Percentiles rank a stretch among this genome's conserved stretches.
Evolutionary conservation across 2,888 invertebrate species (phyloP).

Genomic region (Helicoverpa assulta): DNA sequence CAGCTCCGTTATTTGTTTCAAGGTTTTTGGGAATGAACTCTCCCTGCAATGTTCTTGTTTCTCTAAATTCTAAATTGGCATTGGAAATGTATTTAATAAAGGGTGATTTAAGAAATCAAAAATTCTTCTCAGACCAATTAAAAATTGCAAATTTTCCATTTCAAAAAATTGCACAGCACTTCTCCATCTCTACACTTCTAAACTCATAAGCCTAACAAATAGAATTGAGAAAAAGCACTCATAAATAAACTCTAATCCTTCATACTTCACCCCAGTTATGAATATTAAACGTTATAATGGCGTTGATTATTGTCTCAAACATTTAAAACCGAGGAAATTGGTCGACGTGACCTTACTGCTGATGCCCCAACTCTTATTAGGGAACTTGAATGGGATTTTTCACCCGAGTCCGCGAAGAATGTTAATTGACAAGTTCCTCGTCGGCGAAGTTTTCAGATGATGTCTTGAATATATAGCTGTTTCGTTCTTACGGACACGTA

Average conservation of each 20-base stretch:
- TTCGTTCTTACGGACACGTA: constrained; percentile 3
- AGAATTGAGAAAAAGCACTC: constrained; percentile 46
- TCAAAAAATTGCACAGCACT: not conserved
- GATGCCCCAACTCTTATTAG: constrained; percentile 72
- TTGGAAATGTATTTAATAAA: too few relatives aligned
- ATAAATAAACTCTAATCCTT: constrained; percentile 59
- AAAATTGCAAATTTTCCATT: not conserved
- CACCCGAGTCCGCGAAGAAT: constrained; percentile 56
- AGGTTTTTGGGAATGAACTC: constrained; percentile 8
- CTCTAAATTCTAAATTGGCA: too few relatives aligned
- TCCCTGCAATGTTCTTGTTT: not conserved
- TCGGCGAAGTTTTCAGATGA: constrained; percentile 2
- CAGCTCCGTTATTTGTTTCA: constrained; percentile 28
- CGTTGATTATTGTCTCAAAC: constrained; percentile 82
- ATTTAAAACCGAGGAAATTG: constrained; percentile 81
- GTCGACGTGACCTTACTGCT: constrained; percentile 76
- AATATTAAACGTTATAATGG: constrained; percentile 77
- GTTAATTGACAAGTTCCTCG: constrained; percentile 48
- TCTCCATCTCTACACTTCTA: constrained; percentile 3
- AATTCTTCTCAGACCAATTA: not conserved
- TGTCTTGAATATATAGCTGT: constrained; percentile 12
- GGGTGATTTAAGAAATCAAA: too few relatives aligned
- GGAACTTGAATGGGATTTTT: constrained; percentile 70
- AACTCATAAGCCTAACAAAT: constrained; percentile 35
- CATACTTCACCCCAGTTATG: constrained; percentile 55